These are phyloP conservation scores for Mustela lutreola DNA, from an alignment of 2,113 vertebrate genomes.

Conservation along the genomic window DNA sequence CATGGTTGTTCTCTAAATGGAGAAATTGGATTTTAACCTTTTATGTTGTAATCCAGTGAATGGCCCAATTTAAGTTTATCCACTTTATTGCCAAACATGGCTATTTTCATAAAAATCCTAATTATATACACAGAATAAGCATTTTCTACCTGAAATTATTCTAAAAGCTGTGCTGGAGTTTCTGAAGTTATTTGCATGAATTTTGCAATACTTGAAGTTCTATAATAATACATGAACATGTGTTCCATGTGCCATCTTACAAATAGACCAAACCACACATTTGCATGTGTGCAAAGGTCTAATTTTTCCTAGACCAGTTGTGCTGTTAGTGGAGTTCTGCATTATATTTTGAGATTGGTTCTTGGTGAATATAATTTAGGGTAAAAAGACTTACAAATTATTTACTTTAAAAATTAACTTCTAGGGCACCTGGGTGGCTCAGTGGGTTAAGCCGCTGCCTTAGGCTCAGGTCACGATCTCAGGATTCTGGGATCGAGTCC, in stretches of 20 bases:
- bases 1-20: background rate
- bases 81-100: background rate
- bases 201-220: background rate
- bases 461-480: no score
- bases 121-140: background rate
- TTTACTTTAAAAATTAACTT: slow-evolving; percentile 1
- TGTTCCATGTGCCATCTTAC: background rate
- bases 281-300: background rate
- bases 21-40: background rate
- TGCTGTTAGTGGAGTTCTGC: background rate
- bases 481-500: no score
- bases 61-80: background rate
- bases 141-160: background rate
- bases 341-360: slow-evolving; percentile 26
- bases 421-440: background rate
- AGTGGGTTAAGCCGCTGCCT: no score
- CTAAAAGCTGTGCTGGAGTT: background rate
- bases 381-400: background rate
- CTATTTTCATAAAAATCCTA: background rate
- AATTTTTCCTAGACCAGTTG: background rate
- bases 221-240: background rate
- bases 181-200: slow-evolving; percentile 13
- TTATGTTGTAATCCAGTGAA: background rate
- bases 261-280: background rate
- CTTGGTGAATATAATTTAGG: background rate